Base-by-base conservation (phyloP, 2,888 invertebrate genomes). In the Philopedon plagiatum region DNA sequence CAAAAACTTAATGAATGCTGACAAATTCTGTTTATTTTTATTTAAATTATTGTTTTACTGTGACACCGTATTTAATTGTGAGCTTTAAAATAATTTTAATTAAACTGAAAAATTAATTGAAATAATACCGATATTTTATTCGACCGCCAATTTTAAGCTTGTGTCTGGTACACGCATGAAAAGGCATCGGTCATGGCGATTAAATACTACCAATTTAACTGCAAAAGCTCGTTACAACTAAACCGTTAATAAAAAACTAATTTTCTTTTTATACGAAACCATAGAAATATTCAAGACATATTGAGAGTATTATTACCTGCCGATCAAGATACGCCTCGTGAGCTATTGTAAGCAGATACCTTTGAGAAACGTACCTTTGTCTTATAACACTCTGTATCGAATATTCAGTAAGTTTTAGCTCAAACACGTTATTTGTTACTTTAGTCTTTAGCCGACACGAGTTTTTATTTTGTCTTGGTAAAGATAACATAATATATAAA, bases 201-300 rank as follows among this genome's bases (percentile, higher is more conserved):
- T 41, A 15, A 41, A 41, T 41, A 15, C 41, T 8, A 57, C 23
- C 34, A 34, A 34, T 57, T 57, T 57, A 5, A 41, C 8, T 41
- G 41, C 29, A 29, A 63, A 54, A 54, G 54, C 49, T 18, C 19
- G 51, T 63, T 63, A 49, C 34, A 23, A 63, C 34, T 11, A 39
- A 54, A 34, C 34, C 63, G 63, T 63, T 58, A 60, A 67, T 32
- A 54, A 63, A 58, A 67, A 67, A 58, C 32, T 32, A 51, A 63
- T 69, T 69, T 61, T 69, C 69, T 69, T 69, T 61, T 69, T 63
- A 63, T 69, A 63, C 11, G 69, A 69, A 63, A 44, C 69, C 69
- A 32, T 63, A 63, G 26, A 61, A 69, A 63, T 41, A 15, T 44
- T 44, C 32, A 34, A 46, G 58, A 44, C 32, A 57, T 67, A 56